Conservation (phyloP, 2,113 vertebrate species). For the Salvelinus sp. region DNA sequence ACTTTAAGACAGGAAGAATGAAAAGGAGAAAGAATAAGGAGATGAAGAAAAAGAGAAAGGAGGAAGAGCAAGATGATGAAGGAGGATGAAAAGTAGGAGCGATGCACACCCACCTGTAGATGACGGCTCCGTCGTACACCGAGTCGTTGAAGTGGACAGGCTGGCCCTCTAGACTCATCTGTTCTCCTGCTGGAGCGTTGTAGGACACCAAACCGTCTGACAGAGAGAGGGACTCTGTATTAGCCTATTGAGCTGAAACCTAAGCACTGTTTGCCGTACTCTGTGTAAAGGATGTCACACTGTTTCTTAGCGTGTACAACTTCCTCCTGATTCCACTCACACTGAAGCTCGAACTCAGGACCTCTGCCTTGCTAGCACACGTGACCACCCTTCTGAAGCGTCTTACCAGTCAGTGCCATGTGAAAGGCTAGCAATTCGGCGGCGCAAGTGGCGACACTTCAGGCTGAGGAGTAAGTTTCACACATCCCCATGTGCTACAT, state of each 20-base stretch:
- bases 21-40: background rate
- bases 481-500: background rate
- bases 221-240: constrained; percentile 5
- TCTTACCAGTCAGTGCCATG: no score
- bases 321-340: no score
- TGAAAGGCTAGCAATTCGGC: no score
- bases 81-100: no score
- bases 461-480: no score
- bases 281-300: no score
- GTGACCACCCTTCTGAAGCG: no score
- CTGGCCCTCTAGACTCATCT: constrained; percentile 76
- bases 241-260: no score
- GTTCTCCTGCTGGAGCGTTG: constrained; percentile 84
- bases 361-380: background rate
- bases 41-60: background rate
- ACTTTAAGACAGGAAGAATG: constrained; percentile 7
- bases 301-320: no score
- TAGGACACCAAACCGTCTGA: constrained; percentile 95
- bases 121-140: constrained; percentile 90
- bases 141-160: constrained; percentile 90
- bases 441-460: no score
- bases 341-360: no score
- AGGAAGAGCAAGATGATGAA: background rate
- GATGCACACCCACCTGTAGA: constrained; percentile 81
- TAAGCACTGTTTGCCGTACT: no score